Evolutionary conservation across 1,140 invertebrate species (phyloP), one percentile per base, ranked within the genome.

Genomic region (Pantala flavescens): DNA sequence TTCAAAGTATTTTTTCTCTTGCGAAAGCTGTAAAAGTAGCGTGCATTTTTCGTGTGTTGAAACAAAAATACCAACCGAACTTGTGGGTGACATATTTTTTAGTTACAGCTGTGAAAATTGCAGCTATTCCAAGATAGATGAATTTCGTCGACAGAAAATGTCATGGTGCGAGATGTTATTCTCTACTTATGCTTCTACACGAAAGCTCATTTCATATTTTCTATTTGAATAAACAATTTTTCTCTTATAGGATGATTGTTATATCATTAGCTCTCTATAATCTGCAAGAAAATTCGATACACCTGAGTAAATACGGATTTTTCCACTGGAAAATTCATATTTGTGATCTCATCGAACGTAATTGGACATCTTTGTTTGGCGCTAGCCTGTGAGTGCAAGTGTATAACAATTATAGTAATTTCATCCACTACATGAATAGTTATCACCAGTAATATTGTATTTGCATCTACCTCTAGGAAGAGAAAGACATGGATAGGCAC

Each of bases 321-420:
- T 63, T 63, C n/a, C 49, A 63, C 12, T 63, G 49, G 49, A 63
- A 63, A 63, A 63, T 63, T 19, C 49, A 63, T 63, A 63, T 63
- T 7, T 63, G 49, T 14, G n/a, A 63, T 21, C n/a, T 63, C 5
- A 63, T 63, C 3, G 49, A 63, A 12, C 16, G n/a, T 5, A 63
- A 63, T 21, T 63, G 49, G 49, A 63, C 49, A 5, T 63, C 49
- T 1, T 19, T 63, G 5, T 63, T 63, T 63, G 49, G 49, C 12
- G 2, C 2, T 16, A 63, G n/a, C n/a, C 1, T 21, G 49, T 63
- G 49, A 63, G 49, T 63, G 2, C 12, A 63, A 63, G 12, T 63
- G 12, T 21, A 7, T 21, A 3, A 5, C 3, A 3, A 63, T 19
- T 63, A 3, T 63, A 11, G 43, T 11, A 49, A 16, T 49, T 49